A percentile compares a stretch with the other conserved stretches of the same genome.
Evolutionary conservation across 2,113 vertebrate genomes (phyloP).

Genomic region (Brachypodius melanocephalos): DNA sequence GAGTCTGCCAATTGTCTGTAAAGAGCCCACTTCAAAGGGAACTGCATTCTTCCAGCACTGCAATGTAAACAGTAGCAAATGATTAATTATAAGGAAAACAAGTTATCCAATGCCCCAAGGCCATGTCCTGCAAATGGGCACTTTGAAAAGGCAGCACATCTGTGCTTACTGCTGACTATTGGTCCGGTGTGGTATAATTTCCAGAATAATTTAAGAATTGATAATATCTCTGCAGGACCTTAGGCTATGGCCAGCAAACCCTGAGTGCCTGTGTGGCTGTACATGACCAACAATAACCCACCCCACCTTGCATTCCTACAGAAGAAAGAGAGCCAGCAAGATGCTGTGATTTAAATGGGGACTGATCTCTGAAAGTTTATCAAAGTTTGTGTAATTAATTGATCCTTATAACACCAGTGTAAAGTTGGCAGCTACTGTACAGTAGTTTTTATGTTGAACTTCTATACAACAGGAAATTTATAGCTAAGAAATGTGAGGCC

Average conservation of each 20-base stretch:
- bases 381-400: background rate
- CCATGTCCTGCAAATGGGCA: background rate
- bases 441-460: background rate
- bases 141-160: rapidly evolving
- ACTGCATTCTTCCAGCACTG: background rate
- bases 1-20: background rate
- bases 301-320: rapidly evolving
- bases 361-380: background rate
- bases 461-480: background rate
- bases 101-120: background rate
- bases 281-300: background rate
- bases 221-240: background rate
- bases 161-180: background rate
- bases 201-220: background rate
- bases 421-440: background rate
- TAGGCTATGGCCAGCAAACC: background rate
- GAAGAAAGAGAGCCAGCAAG: background rate
- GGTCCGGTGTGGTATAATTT: background rate
- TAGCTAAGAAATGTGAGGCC: background rate
- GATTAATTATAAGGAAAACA: background rate
- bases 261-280: background rate
- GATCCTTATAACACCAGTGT: background rate
- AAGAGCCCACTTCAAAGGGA: background rate
- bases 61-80: background rate
- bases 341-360: background rate